Conservation (phyloP, 2,797 vertebrate species). For the Fistularia tabacaria region DNA sequence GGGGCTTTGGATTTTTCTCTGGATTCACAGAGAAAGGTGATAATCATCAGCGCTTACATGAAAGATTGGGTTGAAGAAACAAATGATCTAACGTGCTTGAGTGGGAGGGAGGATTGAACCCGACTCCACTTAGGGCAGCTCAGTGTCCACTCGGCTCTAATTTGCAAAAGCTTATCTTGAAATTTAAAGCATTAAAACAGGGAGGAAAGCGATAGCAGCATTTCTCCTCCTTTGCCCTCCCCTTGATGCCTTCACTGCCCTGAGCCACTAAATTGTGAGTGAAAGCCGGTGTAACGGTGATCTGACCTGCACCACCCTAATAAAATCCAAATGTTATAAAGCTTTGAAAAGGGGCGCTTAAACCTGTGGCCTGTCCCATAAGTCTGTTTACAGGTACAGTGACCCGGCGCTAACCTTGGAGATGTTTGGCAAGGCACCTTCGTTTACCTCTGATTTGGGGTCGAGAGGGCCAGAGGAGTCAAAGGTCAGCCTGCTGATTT, state of each 20-base stretch:
- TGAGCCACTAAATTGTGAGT: constrained; percentile 24
- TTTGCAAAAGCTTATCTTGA: constrained; percentile 19
- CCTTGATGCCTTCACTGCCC: constrained; percentile 3
- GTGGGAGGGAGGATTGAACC: constrained; percentile 22
- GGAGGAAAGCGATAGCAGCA: constrained; percentile 3
- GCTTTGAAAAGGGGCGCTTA: constrained; percentile 29
- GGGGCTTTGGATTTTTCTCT: constrained; percentile 19
- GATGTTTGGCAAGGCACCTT: constrained; percentile 45
- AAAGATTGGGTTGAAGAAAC: constrained; percentile 33
- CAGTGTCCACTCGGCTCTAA: constrained; percentile 16
- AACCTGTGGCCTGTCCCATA: constrained; percentile 31
- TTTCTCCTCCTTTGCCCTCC: constrained; percentile 7
- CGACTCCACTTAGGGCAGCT: constrained; percentile 41
- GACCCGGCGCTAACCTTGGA: constrained; percentile 50
- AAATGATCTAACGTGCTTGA: constrained; percentile 29
- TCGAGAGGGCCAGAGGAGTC: constrained; percentile 44
- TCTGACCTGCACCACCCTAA: constrained; percentile 47
- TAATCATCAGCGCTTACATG: constrained; percentile 24
- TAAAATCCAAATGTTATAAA: constrained; percentile 62
- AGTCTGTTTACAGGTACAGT: constrained; percentile 54
- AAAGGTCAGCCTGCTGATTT: constrained; percentile 61
- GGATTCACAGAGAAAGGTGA: constrained; percentile 34
- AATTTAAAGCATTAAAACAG: constrained; percentile 19
- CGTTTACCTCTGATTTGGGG: constrained; percentile 34
- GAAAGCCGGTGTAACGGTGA: constrained; percentile 36